Conservation (phyloP, 23 tunicate genomes). For the Aplidium turbinatum region DNA sequence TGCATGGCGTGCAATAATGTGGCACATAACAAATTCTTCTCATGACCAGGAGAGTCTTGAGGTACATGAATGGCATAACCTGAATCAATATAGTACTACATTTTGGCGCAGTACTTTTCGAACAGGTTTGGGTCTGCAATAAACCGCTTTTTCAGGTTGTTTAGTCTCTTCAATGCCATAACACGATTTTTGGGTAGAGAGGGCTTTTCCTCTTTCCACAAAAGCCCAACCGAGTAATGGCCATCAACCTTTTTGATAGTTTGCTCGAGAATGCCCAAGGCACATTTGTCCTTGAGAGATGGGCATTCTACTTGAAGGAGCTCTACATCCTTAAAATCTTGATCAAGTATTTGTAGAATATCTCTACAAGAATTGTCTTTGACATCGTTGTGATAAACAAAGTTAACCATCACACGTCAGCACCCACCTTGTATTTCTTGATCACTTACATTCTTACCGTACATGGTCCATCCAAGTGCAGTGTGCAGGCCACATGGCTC, state of each 20-base stretch:
- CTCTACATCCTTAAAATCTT: no score
- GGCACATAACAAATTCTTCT: constrained; percentile 11
- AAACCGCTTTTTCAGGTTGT: constrained; percentile 2
- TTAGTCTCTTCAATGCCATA: constrained; percentile 12
- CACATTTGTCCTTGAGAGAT: neutral
- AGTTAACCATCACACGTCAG: no score
- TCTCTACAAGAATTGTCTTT: no score
- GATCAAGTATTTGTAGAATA: no score
- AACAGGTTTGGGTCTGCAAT: neutral
- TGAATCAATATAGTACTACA: neutral
- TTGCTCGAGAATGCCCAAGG: neutral
- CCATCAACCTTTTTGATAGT: neutral
- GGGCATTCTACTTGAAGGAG: no score
- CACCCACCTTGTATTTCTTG: no score
- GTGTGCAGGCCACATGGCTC: no score
- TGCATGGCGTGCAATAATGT: constrained; percentile 6
- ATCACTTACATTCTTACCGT: no score
- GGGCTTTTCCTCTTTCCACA: constrained; percentile 15
- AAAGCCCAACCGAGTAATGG: constrained; percentile 5
- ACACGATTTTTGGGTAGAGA: constrained; percentile 17
- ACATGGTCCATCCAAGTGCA: no score
- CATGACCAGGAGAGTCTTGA: neutral
- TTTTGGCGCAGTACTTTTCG: constrained; percentile 14
- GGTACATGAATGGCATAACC: constrained; percentile 13
- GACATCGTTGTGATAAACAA: no score